phyloP scores from a whole-genome alignment of 2,113 vertebrate genomes.

The Chaenogobius annularis region DNA sequence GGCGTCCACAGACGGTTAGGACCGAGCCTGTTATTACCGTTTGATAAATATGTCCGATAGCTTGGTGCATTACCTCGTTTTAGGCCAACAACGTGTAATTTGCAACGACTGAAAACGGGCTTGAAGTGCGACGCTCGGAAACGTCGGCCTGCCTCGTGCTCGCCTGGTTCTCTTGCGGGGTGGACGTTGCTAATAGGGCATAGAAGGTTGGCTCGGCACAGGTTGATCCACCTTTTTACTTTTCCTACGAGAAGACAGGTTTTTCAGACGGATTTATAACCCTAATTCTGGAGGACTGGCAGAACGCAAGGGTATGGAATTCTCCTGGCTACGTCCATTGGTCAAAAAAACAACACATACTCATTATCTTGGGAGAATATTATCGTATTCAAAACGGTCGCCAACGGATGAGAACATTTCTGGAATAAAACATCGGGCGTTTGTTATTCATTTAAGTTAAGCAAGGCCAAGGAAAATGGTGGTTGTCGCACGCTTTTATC shows the following conservation, averaged over 20 bases:
- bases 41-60: too few relatives aligned
- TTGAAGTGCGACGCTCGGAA: neutral
- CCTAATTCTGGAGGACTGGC: conserved; percentile 25
- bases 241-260: conserved; percentile 37
- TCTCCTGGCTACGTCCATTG: neutral
- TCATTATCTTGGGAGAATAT: too few relatives aligned
- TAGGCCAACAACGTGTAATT: neutral
- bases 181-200: neutral
- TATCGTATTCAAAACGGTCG: neutral
- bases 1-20: too few relatives aligned
- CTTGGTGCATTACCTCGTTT: too few relatives aligned
- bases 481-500: too few relatives aligned
- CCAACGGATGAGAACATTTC: neutral
- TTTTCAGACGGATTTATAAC: conserved; percentile 6
- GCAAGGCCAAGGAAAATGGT: neutral
- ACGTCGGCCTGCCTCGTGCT: neutral
- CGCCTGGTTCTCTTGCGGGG: neutral
- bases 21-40: too few relatives aligned
- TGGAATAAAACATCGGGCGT: neutral
- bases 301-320: too few relatives aligned
- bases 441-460: neutral
- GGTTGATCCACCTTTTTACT: conserved; percentile 27
- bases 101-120: neutral
- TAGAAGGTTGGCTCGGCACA: conserved; percentile 7
- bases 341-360: neutral